These are phyloP conservation scores for Cynaeus angustus DNA, from an alignment of 2,888 invertebrate genomes.

Conservation along the genomic window DNA sequence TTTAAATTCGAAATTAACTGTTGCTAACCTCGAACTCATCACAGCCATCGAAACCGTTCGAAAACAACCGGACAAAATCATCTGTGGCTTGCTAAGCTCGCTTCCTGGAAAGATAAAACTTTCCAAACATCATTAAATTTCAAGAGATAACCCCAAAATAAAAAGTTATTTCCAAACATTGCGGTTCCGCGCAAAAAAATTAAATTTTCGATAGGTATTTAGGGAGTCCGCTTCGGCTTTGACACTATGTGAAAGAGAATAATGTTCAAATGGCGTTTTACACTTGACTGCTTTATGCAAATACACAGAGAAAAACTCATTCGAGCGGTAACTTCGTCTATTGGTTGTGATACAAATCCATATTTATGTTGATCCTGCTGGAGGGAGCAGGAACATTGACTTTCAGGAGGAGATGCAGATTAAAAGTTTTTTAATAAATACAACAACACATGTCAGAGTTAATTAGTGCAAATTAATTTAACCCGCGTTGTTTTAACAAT, in stretches of 20 bases:
- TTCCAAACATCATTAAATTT: not conserved
- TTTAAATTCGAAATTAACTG: too few relatives aligned
- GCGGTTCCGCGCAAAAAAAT: not conserved
- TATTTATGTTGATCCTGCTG: conserved; percentile 44
- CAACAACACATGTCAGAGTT: not conserved
- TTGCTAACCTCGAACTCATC: too few relatives aligned
- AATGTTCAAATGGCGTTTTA: conserved; percentile 40
- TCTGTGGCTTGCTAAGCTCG: not conserved
- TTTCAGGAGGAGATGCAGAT: not conserved
- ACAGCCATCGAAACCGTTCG: too few relatives aligned
- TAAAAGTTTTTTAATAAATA: not conserved
- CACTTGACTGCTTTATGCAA: conserved; percentile 43
- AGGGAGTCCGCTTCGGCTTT: conserved; percentile 4
- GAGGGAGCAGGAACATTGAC: not conserved
- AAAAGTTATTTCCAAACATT: too few relatives aligned
- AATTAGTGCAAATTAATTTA: not conserved
- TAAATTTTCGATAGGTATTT: conserved; percentile 3
- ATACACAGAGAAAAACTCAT: conserved; percentile 43
- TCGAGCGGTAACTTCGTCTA: conserved; percentile 43
- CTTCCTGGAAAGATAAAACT: conserved; percentile 6
- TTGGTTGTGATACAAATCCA: conserved; percentile 47
- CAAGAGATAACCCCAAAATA: too few relatives aligned
- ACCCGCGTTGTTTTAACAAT: not conserved
- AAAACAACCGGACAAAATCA: too few relatives aligned
- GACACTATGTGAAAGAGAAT: conserved; percentile 28